Evolutionary conservation across 2,113 vertebrate species (phyloP), one percentile per base, ranked within the genome.

Genomic region (Oophaga pumilio): DNA sequence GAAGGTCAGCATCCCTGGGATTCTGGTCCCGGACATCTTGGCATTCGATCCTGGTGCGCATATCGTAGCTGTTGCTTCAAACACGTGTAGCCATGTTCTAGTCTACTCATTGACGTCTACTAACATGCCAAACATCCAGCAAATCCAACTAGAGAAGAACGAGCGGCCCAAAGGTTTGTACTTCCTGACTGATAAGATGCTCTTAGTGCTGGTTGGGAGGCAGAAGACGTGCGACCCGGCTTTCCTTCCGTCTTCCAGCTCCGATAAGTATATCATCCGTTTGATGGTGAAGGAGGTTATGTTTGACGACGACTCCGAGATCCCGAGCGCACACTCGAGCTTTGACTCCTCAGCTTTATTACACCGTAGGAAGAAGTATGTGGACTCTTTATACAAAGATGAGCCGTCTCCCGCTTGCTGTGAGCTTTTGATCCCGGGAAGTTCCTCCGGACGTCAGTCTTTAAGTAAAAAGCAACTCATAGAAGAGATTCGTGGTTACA

Each of bases 141-240:
- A 97, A 89, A 96, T 99, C 90, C 96, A 96, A 0, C 93, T 99
- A 52, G 96, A 97, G 91, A 93, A 93, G 26, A 95, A 92, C 0
- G 98, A 99, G 89, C 95, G 96, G 68, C 97, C 97, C 1, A 99
- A 99, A 92, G 98, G 98, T 0, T 82, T 98, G 1, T 97, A 97
- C 89, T 99, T 99, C 91, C 92, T 99, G 89, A 96, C 92, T 24
- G 95, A 96, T 76, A 97, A 95, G 90, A 92, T 96, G 82, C 92
- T 99, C 89, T 85, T 99, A 69, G 90, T 99, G 89, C 94, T 98
- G 92, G 95, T 98, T 68, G 98, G 98, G 89, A 95, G 82, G 85
- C 98, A 96, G 87, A 98, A 97, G 91, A 93, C 95, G 81, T 93
- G 49, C 4, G 97, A 99, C 52, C 94, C 94, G 0, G 93, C 95